A percentile compares a stretch with the other conserved stretches of the same genome.
Evolutionary conservation across 2,888 invertebrate species (phyloP).

Genomic region (Megalurothrips usitatus): DNA sequence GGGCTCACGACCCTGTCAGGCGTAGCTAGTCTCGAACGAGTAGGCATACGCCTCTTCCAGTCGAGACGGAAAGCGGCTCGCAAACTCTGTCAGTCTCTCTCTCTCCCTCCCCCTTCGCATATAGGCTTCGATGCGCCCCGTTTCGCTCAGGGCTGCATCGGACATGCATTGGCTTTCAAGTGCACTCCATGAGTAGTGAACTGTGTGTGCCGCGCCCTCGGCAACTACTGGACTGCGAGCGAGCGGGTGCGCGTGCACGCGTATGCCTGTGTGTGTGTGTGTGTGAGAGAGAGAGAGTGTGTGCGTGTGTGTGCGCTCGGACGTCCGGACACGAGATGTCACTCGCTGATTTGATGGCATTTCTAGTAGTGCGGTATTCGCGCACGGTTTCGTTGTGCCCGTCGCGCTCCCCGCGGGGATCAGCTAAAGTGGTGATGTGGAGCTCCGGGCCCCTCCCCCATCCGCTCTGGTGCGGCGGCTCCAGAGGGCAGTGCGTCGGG

Average conservation of each 20-base stretch:
- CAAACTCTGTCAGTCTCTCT: no score
- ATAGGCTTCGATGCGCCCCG: no score
- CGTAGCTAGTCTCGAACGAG: no score
- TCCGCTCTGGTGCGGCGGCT: neutral
- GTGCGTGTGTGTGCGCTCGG: neutral
- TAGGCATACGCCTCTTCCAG: no score
- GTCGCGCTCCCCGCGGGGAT: neutral
- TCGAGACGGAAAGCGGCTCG: neutral
- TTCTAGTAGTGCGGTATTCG: neutral
- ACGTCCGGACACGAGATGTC: neutral
- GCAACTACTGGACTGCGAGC: no score
- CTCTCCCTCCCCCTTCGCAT: no score
- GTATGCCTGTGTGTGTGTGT: no score
- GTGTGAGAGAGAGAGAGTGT: no score
- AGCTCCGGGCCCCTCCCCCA: neutral
- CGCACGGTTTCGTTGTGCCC: neutral
- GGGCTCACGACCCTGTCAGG: no score
- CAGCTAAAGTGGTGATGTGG: no score
- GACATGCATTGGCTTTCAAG: conserved; percentile 6
- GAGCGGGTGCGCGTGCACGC: no score
- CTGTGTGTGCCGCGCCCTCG: neutral
- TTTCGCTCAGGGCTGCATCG: neutral
- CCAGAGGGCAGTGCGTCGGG: neutral
- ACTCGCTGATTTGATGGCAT: neutral
- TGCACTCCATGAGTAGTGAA: neutral